phyloP scores from a whole-genome alignment of 2,888 invertebrate species.

The Plebejus argus region DNA sequence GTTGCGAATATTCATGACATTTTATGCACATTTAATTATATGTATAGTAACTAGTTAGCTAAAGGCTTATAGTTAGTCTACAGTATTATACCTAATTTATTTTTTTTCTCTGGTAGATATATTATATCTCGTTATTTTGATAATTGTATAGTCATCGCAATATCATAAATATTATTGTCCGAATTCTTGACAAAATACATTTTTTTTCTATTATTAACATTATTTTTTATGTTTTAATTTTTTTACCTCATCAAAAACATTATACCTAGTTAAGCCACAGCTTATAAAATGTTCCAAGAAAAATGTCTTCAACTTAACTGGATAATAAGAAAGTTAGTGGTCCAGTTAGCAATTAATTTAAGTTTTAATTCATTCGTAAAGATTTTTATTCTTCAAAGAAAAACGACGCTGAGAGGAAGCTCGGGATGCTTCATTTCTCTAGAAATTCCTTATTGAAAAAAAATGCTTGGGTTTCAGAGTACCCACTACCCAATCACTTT shows the following conservation, averaged over 20 bases:
- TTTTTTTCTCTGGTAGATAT: too few species aligned
- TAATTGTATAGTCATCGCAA: too few species aligned
- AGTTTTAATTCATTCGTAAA: neutral
- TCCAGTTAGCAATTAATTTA: constrained; percentile 2
- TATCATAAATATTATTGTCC: too few species aligned
- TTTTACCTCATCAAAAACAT: neutral
- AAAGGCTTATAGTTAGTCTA: too few species aligned
- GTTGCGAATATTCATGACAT: too few species aligned
- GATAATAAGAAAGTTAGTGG: neutral
- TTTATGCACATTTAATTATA: too few species aligned
- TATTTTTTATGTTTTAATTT: neutral
- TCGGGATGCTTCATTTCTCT: neutral
- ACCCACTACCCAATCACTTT: neutral
- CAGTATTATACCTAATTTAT: too few species aligned
- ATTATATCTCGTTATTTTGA: too few species aligned
- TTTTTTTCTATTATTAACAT: neutral
- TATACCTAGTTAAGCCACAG: neutral
- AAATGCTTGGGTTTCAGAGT: neutral
- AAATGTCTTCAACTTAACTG: neutral
- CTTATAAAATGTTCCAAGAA: neutral
- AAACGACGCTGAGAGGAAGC: neutral
- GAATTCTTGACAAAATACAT: too few species aligned
- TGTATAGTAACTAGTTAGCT: too few species aligned
- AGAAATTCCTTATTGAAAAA: neutral
- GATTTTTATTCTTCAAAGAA: neutral